Conservation (phyloP, 2,888 invertebrate species). For the Drosophila melanosoma region DNA sequence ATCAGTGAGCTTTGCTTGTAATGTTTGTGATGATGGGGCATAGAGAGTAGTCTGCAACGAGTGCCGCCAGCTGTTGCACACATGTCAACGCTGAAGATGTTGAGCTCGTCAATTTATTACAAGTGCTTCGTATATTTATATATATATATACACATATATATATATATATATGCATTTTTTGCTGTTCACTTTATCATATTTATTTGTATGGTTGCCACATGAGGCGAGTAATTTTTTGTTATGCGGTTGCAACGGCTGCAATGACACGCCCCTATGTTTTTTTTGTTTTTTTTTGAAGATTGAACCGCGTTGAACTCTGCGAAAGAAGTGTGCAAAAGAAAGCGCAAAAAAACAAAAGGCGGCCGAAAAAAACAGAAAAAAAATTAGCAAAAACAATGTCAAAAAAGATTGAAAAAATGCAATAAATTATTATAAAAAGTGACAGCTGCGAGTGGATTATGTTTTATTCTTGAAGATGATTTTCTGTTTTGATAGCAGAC, state of each 20-base stretch:
- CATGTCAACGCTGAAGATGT: conserved; percentile 53
- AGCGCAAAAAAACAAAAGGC: conserved; percentile 51
- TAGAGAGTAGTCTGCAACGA: conserved; percentile 8
- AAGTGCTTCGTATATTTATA: conserved; percentile 32
- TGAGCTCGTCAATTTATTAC: conserved; percentile 61
- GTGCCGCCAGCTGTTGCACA: conserved; percentile 67
- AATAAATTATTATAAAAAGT: conserved; percentile 72
- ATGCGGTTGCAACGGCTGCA: conserved; percentile 49
- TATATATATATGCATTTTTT: no score
- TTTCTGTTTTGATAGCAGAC: conserved; percentile 19
- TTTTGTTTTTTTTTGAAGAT: conserved; percentile 22
- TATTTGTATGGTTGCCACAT: conserved; percentile 29
- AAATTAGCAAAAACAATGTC: conserved; percentile 41
- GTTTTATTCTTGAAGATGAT: conserved; percentile 5
- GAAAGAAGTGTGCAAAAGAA: conserved; percentile 55
- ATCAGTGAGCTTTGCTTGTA: conserved; percentile 22
- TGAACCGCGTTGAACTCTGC: conserved; percentile 71
- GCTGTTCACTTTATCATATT: conserved; percentile 35
- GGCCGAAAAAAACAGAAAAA: conserved; percentile 31
- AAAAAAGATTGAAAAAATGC: conserved; percentile 41
- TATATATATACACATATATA: neutral
- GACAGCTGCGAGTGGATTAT: conserved; percentile 38
- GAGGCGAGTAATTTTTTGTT: conserved; percentile 44
- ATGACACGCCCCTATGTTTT: conserved; percentile 30
- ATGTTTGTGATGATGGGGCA: conserved; percentile 19